These are phyloP conservation scores for Eupithecia abbreviata DNA, from an alignment of 2,888 invertebrate genomes.

Conservation along the genomic window DNA sequence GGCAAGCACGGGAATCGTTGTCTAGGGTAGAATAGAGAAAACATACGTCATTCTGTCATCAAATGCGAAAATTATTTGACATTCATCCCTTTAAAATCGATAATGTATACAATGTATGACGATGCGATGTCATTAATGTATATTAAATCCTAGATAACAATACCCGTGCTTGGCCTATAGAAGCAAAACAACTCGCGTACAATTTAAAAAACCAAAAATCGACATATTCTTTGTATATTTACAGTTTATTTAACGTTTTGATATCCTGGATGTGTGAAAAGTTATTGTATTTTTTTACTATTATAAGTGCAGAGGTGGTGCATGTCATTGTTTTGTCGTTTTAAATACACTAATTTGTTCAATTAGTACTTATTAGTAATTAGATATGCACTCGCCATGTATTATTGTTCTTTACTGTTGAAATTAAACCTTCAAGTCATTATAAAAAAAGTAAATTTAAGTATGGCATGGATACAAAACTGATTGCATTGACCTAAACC, in stretches of 20 bases:
- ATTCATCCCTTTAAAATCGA: too few species aligned
- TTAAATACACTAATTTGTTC: constrained; percentile 4
- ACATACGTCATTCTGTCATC: too few species aligned
- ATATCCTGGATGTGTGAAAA: constrained; percentile 8
- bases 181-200: not conserved
- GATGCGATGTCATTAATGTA: too few species aligned
- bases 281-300: constrained; percentile 12
- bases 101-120: too few species aligned
- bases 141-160: too few species aligned
- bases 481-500: constrained; percentile 15
- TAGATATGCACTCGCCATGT: constrained; percentile 14
- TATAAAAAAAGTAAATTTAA: constrained; percentile 9
- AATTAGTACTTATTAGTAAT: constrained; percentile 6
- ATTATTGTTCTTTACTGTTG: constrained; percentile 16
- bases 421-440: not conserved
- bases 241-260: not conserved
- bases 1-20: not conserved
- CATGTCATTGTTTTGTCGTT: constrained; percentile 12
- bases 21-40: too few species aligned
- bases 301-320: not conserved
- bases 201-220: not conserved
- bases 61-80: too few species aligned
- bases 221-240: not conserved
- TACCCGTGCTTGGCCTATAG: too few species aligned
- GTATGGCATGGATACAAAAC: constrained; percentile 6